Evolutionary conservation across 2,113 vertebrate species (phyloP).

Genomic region (Uropsilus gracilis): DNA sequence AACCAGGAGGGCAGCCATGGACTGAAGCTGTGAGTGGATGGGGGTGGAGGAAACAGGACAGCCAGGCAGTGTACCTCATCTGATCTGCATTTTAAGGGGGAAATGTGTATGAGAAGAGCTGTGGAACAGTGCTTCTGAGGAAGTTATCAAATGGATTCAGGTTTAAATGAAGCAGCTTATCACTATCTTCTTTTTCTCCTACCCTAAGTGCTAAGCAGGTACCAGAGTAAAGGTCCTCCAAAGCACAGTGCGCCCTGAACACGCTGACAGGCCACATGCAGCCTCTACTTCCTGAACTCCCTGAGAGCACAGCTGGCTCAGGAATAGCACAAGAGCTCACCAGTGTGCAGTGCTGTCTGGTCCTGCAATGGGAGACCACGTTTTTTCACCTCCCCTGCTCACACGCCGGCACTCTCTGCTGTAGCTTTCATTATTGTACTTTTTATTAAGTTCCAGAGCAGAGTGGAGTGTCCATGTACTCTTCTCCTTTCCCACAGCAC

Average conservation of each 20-base stretch:
- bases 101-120: background rate
- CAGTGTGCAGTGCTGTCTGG: background rate
- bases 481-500: background rate
- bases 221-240: background rate
- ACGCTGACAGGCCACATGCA: background rate
- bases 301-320: background rate
- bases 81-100: background rate
- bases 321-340: background rate
- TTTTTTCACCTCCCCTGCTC: background rate
- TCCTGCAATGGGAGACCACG: background rate
- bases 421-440: background rate
- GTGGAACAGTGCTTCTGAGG: background rate
- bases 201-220: background rate
- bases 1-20: background rate
- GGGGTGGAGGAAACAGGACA: background rate
- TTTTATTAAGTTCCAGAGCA: constrained; percentile 19
- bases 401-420: background rate
- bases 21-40: background rate
- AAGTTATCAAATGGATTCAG: background rate
- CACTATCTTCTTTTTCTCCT: constrained; percentile 16
- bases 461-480: background rate
- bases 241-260: background rate
- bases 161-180: background rate
- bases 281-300: background rate
- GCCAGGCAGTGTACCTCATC: background rate